phyloP scores from a whole-genome alignment of 1,140 invertebrate species.

The Sycobia sp. region DNA sequence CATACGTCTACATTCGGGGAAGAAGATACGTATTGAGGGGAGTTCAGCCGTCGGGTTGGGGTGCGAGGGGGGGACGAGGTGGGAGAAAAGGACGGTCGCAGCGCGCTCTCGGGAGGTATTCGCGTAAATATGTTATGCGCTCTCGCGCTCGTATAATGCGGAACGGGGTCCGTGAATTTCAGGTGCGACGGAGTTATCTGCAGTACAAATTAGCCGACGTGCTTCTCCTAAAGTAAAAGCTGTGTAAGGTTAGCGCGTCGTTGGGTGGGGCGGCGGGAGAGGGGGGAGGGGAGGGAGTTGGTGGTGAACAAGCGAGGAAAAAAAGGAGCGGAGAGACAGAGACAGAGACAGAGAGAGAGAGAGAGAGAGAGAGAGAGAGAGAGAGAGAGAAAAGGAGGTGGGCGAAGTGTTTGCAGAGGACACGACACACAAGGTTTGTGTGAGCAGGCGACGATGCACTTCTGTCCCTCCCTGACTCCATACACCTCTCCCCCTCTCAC shows the following conservation, averaged over 20 bases:
- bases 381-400: conserved; percentile 22
- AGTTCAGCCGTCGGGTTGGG: too few species aligned
- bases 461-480: conserved; percentile 23
- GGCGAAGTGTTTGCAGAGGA: conserved; percentile 41
- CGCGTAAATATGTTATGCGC: too few species aligned
- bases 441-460: conserved; percentile 26
- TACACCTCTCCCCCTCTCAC: conserved; percentile 10
- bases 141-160: too few species aligned
- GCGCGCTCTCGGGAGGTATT: not conserved
- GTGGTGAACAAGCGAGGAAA: too few species aligned
- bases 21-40: too few species aligned
- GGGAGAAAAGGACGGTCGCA: not conserved
- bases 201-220: conserved; percentile 57
- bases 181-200: conserved; percentile 54
- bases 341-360: conserved; percentile 38
- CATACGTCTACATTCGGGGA: too few species aligned
- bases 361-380: conserved; percentile 14
- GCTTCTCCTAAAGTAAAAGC: conserved; percentile 58
- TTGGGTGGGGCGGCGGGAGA: too few species aligned
- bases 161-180: conserved; percentile 39
- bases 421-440: conserved; percentile 32
- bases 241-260: conserved; percentile 51
- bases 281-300: too few species aligned
- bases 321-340: too few species aligned
- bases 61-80: not conserved